Conservation (phyloP, 35 echinoderm and acorn worm genomes). For the Ophiothrix spiculata region DNA sequence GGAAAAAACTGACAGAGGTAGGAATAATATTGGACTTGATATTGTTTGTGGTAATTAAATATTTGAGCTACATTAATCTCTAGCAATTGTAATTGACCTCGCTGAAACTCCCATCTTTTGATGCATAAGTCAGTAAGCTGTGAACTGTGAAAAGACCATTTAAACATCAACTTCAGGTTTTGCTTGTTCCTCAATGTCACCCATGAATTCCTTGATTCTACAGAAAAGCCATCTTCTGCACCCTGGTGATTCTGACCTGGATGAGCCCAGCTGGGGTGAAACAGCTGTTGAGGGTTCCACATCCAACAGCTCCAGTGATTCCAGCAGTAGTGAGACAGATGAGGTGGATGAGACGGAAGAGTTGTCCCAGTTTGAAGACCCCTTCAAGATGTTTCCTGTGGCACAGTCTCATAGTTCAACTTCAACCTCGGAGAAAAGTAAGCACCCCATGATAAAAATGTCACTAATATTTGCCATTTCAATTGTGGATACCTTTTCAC, state of each 20-base stretch:
- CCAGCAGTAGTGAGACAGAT: slow-evolving; percentile 39
- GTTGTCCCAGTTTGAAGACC: slow-evolving; percentile 63
- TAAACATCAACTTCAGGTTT: too few species aligned
- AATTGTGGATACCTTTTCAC: too few species aligned
- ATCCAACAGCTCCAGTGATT: slow-evolving; percentile 45
- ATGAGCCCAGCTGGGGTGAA: slow-evolving; percentile 83
- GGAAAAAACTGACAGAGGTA: slow-evolving; percentile 7
- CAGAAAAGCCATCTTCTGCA: slow-evolving; percentile 5
- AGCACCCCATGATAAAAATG: too few species aligned
- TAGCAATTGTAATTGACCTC: too few species aligned
- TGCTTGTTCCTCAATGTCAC: too few species aligned
- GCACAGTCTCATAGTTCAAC: slow-evolving; percentile 27
- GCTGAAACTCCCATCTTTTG: too few species aligned
- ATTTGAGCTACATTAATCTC: too few species aligned
- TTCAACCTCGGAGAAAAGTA: slow-evolving; percentile 56
- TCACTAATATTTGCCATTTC: too few species aligned
- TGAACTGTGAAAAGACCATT: too few species aligned
- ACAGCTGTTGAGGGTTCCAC: slow-evolving; percentile 70
- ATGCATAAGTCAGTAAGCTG: too few species aligned
- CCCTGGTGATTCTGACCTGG: slow-evolving; percentile 69
- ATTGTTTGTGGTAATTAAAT: too few species aligned
- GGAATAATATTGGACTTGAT: background rate
- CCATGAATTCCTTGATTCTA: background rate
- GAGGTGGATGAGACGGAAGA: slow-evolving; percentile 47
- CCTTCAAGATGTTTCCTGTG: slow-evolving; percentile 72